Base-by-base conservation (phyloP, 1,140 invertebrate genomes). In the Lepidurus packardi region DNA sequence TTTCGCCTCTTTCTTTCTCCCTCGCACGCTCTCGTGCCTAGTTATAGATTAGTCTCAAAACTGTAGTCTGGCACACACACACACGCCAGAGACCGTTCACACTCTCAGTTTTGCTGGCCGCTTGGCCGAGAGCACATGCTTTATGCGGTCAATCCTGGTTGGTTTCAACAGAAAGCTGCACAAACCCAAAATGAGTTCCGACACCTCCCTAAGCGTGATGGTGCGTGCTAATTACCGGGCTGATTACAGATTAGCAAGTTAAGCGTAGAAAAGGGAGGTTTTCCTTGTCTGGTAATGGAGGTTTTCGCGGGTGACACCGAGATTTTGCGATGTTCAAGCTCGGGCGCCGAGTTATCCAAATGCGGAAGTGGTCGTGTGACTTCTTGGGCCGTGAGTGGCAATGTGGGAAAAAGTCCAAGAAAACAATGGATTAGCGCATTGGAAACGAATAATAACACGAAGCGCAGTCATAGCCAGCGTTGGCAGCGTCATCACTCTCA, bases 41-140 rank as follows among this genome's bases (percentile, higher is more conserved):
- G 53, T 65, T 65, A 65, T 65, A 65, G 53, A 65, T 65, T 16
- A 65, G 53, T 65, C 53, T 13, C 53, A 65, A 34, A 34, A 65
- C 53, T 65, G 5, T 65, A 65, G 53, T 21, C 21, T 65, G 53
- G 53, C 53, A 65, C 53, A 65, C 53, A 65, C 34, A 65, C 34
- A 4, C 34, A 34, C 34, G 34, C 53, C 53, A 65, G 53, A 65
- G 53, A 65, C 53, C 53, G 53, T 65, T 65, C 53, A 65, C 53
- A 65, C 53, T 65, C 53, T 65, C 53, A 65, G 53, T 65, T 65
- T 65, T 65, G 16, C 21, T 65, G 53, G 16, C 21, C 53, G n/a
- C 53, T 16, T 21, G 16, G 53, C 16, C 53, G 13, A 65, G 53
- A 65, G 21, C 53, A 65, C 53, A 65, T 65, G 8, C 16, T 65